Conservation (phyloP, 2,113 vertebrate genomes). For the Sylvilagus bachmani region DNA sequence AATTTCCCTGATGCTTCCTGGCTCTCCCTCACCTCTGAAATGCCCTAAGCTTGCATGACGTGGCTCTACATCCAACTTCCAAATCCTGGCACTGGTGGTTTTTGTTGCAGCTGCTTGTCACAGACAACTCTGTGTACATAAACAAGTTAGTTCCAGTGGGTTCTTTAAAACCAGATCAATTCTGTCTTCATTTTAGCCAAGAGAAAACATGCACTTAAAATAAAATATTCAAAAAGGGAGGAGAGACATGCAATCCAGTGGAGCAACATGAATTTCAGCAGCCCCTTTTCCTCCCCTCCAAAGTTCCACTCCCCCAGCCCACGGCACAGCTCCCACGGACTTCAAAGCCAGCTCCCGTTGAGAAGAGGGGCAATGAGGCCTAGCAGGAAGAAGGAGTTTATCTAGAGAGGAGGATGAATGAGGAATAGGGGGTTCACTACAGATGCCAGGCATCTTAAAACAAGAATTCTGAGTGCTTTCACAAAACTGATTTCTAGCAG, state of each 20-base stretch:
- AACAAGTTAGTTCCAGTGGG: not conserved
- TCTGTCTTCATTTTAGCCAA: slow-evolving; percentile 1
- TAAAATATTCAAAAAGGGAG: not conserved
- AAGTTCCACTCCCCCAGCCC: not conserved
- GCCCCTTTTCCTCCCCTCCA: not conserved
- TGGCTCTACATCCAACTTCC: not conserved
- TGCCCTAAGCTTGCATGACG: not conserved
- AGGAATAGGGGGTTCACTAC: not conserved
- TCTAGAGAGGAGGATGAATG: not conserved
- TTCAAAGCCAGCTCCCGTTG: slow-evolving; percentile 44
- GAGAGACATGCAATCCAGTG: not conserved
- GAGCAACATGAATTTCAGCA: not conserved
- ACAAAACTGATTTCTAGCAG: slow-evolving; percentile 50
- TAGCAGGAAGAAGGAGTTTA: not conserved
- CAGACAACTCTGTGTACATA: not conserved
- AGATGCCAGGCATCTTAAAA: not conserved
- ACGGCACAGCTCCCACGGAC: not conserved
- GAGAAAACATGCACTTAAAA: slow-evolving; percentile 14
- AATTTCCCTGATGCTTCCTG: not conserved
- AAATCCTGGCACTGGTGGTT: not conserved
- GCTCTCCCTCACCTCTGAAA: not conserved
- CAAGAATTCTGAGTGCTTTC: slow-evolving; percentile 14
- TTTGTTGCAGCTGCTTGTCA: not conserved
- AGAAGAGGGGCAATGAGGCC: not conserved
- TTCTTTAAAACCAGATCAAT: slow-evolving; percentile 1